phyloP scores from a whole-genome alignment of 2,888 invertebrate species.

The Tenodera sinensis region DNA sequence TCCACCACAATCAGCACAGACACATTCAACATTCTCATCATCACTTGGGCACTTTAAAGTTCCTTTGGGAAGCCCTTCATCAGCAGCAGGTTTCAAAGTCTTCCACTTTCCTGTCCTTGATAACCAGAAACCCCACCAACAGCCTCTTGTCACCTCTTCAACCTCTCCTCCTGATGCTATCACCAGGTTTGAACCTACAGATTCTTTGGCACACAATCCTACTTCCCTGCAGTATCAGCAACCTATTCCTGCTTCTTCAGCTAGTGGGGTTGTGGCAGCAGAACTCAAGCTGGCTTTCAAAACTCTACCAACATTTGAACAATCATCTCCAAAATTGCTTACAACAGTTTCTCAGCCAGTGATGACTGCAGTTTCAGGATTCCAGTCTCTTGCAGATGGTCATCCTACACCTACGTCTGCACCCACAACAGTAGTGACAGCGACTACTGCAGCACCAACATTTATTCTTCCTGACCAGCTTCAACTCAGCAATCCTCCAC shows the following conservation, averaged over 20 bases:
- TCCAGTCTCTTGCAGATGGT: not conserved
- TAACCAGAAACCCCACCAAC: slow-evolving; percentile 1
- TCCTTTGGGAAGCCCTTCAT: not conserved
- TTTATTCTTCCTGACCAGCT: not conserved
- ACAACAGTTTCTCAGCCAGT: not conserved
- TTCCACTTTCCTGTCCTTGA: not conserved
- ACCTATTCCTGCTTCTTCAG: not conserved
- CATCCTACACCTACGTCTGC: not conserved
- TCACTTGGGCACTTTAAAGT: not conserved
- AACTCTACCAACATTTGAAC: not conserved
- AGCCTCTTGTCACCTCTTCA: slow-evolving; percentile 1
- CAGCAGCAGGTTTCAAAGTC: not conserved
- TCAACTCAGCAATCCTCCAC: not conserved
- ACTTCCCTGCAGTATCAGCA: not conserved
- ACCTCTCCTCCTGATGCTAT: not conserved
- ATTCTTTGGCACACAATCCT: not conserved
- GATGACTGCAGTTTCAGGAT: not conserved
- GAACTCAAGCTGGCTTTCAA: slow-evolving; percentile 4
- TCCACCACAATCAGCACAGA: not conserved
- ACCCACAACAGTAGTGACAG: not conserved
- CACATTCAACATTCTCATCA: not conserved
- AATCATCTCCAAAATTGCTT: not conserved
- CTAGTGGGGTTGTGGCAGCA: not conserved
- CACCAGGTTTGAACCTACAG: not conserved
- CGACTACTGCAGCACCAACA: not conserved